A percentile compares a stretch with the other conserved stretches of the same genome.
These are phyloP conservation scores for Mycalesis mineus DNA, from an alignment of 2,888 invertebrate species.

Conservation along the genomic window DNA sequence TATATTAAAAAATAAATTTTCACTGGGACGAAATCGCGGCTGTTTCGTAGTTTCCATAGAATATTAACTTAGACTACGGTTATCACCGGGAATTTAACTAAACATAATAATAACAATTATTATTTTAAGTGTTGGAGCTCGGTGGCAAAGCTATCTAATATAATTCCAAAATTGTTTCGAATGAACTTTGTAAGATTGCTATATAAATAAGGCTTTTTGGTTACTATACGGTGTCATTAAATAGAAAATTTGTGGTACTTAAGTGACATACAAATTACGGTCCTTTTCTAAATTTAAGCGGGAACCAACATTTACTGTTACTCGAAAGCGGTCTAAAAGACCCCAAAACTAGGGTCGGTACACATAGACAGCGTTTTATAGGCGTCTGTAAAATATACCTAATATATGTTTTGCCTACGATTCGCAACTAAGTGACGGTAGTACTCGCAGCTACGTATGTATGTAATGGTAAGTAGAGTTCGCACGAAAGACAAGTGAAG, in stretches of 20 bases:
- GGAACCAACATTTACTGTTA: conserved; percentile 23
- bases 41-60: no score
- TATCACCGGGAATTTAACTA: no score
- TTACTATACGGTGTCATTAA: conserved; percentile 20
- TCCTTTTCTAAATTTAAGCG: conserved; percentile 23
- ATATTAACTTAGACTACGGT: no score
- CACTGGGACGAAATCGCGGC: no score
- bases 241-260: conserved; percentile 21
- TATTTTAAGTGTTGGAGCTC: no score
- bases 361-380: not conserved
- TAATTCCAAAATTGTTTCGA: not conserved
- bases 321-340: conserved; percentile 19
- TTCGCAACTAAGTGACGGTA: no score
- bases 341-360: conserved; percentile 6
- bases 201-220: conserved; percentile 15
- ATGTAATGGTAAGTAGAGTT: no score
- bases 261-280: conserved; percentile 23
- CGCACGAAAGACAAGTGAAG: no score
- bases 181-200: not conserved
- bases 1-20: no score
- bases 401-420: not conserved
- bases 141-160: not conserved
- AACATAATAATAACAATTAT: no score
- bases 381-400: not conserved
- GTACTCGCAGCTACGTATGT: no score